Evolutionary conservation across 1,140 invertebrate species (phyloP), one percentile per base, ranked within the genome.

Genomic region (Paralvinella palmiformis): DNA sequence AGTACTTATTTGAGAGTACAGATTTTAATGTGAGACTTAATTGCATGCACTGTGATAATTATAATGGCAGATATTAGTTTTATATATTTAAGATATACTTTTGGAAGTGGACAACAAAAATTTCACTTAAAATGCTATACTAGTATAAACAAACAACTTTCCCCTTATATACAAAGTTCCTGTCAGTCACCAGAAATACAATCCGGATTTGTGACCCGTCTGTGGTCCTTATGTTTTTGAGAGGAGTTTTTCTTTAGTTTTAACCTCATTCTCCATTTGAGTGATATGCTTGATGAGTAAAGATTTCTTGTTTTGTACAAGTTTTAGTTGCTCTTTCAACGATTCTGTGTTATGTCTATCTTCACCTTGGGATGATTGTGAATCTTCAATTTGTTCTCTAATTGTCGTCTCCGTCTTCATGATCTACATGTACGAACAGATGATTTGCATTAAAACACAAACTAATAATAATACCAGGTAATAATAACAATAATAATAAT

Each of bases 331-430:
- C 17, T n/a, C n/a, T n/a, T n/a, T n/a, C n/a, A n/a, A n/a, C n/a
- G n/a, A n/a, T n/a, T 57, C n/a, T 6, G 55, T 13, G 33, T 31
- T 27, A 22, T 57, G 29, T 32, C 22, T 27, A 7, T 57, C 55
- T 31, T 31, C 29, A 57, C 55, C n/a, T 20, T 32, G 27, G 35
- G 55, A 57, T 36, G 55, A 13, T 36, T 27, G 20, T 32, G 35
- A 6, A 20, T 33, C 35, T 31, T 10, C 29, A 33, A 6, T 20
- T 32, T 32, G 27, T 36, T 57, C 55, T 32, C 33, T 31, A 6
- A 57, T 27, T 10, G 29, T 32, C n/a, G 55, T 22, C 55, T 57
- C 55, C 2, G 27, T 36, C 33, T 57, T 57, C 55, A 57, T 57
- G 29, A 57, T 3, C 55, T 57, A 3, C 22, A 36, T 15, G 7